Evolutionary conservation across 1,140 invertebrate species (phyloP).

Genomic region (Bombus cullumanus): DNA sequence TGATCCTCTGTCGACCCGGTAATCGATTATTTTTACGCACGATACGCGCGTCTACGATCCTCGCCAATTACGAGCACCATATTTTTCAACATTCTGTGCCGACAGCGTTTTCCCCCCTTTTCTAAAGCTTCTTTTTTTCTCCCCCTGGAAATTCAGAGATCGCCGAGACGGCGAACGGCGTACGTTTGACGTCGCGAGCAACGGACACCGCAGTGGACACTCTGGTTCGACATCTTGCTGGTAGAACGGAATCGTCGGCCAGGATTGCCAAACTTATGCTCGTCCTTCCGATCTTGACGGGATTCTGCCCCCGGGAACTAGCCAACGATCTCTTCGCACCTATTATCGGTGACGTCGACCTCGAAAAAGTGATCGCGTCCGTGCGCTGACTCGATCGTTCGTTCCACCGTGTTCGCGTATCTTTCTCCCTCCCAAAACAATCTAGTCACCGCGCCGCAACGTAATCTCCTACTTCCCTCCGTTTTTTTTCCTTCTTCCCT

Average conservation of each 20-base stretch:
- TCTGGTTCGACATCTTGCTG: constrained; percentile 70
- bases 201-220: constrained; percentile 68
- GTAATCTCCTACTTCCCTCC: no score
- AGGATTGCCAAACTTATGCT: constrained; percentile 73
- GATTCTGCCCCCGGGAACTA: constrained; percentile 73
- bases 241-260: constrained; percentile 10
- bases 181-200: constrained; percentile 62
- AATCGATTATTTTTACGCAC: constrained; percentile 17
- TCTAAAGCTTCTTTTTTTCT: neutral
- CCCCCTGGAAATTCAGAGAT: constrained; percentile 66
- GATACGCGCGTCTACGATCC: no score
- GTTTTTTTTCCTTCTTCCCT: no score
- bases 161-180: constrained; percentile 59
- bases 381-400: constrained; percentile 64
- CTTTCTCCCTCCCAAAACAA: neutral
- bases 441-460: constrained; percentile 22
- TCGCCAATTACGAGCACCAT: neutral
- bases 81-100: neutral
- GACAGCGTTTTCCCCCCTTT: no score
- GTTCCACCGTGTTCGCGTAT: no score
- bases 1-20: constrained; percentile 86
- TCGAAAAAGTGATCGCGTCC: constrained; percentile 77
- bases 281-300: constrained; percentile 72
- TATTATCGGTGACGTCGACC: constrained; percentile 73
- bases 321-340: constrained; percentile 73